These are phyloP conservation scores for Drosophila planitibia DNA, from an alignment of 2,888 invertebrate genomes.

Conservation along the genomic window DNA sequence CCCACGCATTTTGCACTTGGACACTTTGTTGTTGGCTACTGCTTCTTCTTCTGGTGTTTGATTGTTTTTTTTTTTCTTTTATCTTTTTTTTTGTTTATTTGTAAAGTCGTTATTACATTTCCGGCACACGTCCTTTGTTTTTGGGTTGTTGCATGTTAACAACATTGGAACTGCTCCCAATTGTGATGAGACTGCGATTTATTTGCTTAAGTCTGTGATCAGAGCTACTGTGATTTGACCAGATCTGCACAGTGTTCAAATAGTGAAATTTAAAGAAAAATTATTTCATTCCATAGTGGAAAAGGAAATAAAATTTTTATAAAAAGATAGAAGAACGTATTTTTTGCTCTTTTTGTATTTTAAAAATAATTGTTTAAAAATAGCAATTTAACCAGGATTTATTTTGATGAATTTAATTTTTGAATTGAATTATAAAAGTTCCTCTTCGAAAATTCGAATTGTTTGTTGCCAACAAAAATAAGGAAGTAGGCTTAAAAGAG, in stretches of 20 bases:
- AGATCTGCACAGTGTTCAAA: background rate
- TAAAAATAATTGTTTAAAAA: background rate
- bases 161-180: slow-evolving; percentile 8
- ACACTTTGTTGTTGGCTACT: slow-evolving; percentile 37
- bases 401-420: background rate
- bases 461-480: background rate
- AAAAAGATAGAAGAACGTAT: background rate
- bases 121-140: slow-evolving; percentile 63
- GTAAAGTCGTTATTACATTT: slow-evolving; percentile 78
- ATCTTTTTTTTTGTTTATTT: slow-evolving; percentile 57
- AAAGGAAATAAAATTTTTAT: background rate
- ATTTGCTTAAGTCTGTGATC: slow-evolving; percentile 17
- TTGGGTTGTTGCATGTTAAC: slow-evolving; percentile 48
- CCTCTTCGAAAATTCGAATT: background rate
- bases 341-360: no score
- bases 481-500: background rate
- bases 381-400: background rate
- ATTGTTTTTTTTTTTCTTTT: slow-evolving; percentile 6
- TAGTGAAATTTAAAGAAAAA: background rate
- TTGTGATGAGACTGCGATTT: slow-evolving; percentile 44
- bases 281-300: background rate
- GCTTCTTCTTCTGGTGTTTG: slow-evolving; percentile 19
- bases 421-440: background rate
- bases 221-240: background rate
- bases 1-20: slow-evolving; percentile 60